Percentiles rank a stretch among this genome's conserved stretches.
Evolutionary conservation across 2,113 vertebrate species (phyloP).

Genomic region (Mesoclemmys tuberculata): DNA sequence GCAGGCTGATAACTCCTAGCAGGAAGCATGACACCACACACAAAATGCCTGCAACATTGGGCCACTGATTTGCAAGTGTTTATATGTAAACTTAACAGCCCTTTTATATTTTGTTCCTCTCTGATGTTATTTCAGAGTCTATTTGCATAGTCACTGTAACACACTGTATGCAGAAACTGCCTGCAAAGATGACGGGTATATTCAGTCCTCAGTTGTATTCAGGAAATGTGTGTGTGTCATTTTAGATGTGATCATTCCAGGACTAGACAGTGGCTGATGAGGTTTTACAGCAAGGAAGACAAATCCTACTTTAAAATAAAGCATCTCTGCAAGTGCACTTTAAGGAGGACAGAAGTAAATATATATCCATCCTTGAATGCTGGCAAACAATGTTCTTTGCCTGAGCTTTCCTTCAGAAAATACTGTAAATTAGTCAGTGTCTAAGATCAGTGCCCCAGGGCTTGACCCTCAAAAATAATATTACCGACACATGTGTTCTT

Average conservation of each 20-base stretch:
- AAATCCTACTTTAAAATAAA: background rate
- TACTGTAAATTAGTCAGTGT: constrained; percentile 54
- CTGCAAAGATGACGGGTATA: constrained; percentile 55
- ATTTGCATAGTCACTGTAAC: constrained; percentile 59
- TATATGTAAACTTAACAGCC: constrained; percentile 19
- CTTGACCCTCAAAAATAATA: background rate
- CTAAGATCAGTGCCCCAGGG: background rate
- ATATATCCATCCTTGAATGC: background rate
- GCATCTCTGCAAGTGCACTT: background rate
- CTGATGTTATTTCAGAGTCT: constrained; percentile 40
- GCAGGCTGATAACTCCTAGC: background rate
- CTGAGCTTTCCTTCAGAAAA: constrained; percentile 44
- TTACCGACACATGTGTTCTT: background rate
- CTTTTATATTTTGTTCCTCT: constrained; percentile 57
- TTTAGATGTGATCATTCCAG: constrained; percentile 31
- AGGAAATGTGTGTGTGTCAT: constrained; percentile 56
- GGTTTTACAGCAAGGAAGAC: constrained; percentile 60
- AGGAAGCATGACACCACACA: background rate
- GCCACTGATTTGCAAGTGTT: constrained; percentile 6
- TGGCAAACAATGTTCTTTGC: background rate
- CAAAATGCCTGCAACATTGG: background rate
- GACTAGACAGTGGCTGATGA: constrained; percentile 60
- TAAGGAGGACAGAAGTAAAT: constrained; percentile 16
- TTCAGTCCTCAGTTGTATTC: constrained; percentile 48
- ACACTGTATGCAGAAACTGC: constrained; percentile 50